Base-by-base conservation (phyloP, 1,140 invertebrate genomes). In the Drosophila nannoptera region DNA sequence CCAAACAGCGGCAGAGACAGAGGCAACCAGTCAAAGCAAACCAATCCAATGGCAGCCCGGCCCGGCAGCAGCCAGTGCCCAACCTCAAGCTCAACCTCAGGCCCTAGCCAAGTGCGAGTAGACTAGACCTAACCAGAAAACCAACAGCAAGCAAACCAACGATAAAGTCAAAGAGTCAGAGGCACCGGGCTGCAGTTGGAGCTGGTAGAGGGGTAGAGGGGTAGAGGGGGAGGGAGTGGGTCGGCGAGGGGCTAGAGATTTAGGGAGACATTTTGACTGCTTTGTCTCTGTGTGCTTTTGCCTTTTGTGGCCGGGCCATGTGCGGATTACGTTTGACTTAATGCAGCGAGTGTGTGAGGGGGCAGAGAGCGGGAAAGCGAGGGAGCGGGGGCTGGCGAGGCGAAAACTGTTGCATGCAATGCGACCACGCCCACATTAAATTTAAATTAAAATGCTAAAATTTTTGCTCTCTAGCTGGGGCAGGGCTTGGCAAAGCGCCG, bases 241-340 rank as follows among this genome's bases (percentile, higher is more conserved):
- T 11, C 22, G 22, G 22, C 22, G 22, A 49, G 33, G 16, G 38
- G 16, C 14, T 11, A 43, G 46, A 35, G 48, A 35, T 38, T 56
- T 56, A 56, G 46, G 35, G 46, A 49, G 40, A 59, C 64, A 67
- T 71, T 71, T 61, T 55, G 50, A 43, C 56, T 68, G 63, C 64
- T 71, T 71, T 71, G 69, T 71, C 69, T 73, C 52, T 73, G 50
- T 72, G 52, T 73, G 61, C 32, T 72, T 75, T 55, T 73, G 63
- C 60, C 59, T 73, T 50, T 58, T 84, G 81, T 81, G 81, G 80
- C 81, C 49, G 60, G 53, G 73, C 80, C 80, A 81, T 84, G 80
- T 84, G 80, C 81, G 81, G 81, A 86, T 86, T 86, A 86, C 81
- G 81, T 86, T 86, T 86, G 81, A 86, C 81, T 86, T 86, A 86